A percentile compares a stretch with the other conserved stretches of the same genome.
Evolutionary conservation across 2,888 invertebrate species (phyloP).

Genomic region (Cynaeus angustus): DNA sequence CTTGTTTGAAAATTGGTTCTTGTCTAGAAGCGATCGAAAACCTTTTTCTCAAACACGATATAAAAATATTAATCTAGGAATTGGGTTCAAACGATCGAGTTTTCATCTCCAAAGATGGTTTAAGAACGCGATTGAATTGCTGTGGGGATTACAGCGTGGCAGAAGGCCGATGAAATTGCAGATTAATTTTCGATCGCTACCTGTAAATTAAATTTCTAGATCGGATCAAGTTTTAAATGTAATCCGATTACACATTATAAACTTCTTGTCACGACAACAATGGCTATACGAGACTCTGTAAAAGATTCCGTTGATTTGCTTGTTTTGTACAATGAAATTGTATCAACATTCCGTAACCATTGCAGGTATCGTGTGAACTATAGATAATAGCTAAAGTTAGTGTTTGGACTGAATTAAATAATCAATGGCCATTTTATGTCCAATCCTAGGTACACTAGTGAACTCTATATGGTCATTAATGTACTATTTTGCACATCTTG

Average conservation of each 20-base stretch:
- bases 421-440: not conserved
- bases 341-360: conserved; percentile 19
- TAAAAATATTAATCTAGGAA: conserved; percentile 8
- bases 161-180: conserved; percentile 39
- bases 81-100: conserved; percentile 8
- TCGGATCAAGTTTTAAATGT: conserved; percentile 45
- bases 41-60: conserved; percentile 19
- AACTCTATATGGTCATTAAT: not conserved
- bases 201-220: conserved; percentile 45
- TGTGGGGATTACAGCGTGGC: conserved; percentile 15
- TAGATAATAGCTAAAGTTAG: not conserved
- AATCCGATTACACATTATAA: conserved; percentile 44
- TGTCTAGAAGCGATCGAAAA: conserved; percentile 8
- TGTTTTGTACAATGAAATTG: conserved; percentile 33
- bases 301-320: conserved; percentile 32
- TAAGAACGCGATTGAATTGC: conserved; percentile 18
- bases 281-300: conserved; percentile 26
- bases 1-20: conserved; percentile 27
- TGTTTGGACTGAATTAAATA: not conserved
- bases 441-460: not conserved
- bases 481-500: not conserved
- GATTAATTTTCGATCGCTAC: conserved; percentile 46
- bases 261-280: conserved; percentile 40
- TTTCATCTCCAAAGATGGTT: conserved; percentile 4
- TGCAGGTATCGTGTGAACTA: conserved; percentile 6